These are phyloP conservation scores for Tetragonisca angustula DNA, from an alignment of 2,888 invertebrate species.

Conservation along the genomic window DNA sequence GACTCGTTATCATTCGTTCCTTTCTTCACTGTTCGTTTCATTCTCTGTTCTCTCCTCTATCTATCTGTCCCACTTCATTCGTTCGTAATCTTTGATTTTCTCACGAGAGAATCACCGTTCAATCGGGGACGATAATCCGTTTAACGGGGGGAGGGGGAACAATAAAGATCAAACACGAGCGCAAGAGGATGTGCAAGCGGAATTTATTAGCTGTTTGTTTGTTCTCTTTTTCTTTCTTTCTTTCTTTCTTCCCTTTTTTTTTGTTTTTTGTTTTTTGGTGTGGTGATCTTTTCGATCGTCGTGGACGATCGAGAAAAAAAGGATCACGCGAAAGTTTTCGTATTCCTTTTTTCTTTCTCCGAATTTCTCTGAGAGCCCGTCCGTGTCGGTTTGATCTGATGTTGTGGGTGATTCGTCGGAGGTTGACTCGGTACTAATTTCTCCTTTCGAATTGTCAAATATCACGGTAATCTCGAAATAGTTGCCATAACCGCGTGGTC, in stretches of 20 bases:
- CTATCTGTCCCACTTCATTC: constrained; percentile 33
- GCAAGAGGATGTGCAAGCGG: constrained; percentile 55
- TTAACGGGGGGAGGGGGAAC: constrained; percentile 38
- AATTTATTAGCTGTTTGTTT: constrained; percentile 20
- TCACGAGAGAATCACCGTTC: constrained; percentile 15
- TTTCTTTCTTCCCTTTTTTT: not conserved
- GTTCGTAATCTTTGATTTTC: constrained; percentile 13
- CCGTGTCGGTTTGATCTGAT: constrained; percentile 69
- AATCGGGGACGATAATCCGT: not conserved
- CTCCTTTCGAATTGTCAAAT: not conserved
- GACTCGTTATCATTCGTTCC: not conserved
- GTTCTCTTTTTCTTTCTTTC: not conserved
- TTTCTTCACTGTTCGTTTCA: not conserved
- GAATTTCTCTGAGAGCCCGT: constrained; percentile 42
- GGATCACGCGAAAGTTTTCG: constrained; percentile 1
- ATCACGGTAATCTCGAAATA: too few species aligned
- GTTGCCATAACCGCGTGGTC: not conserved
- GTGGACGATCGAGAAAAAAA: constrained; percentile 38
- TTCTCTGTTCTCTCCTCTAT: constrained; percentile 29
- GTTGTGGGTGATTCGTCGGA: constrained; percentile 61
- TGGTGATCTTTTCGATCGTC: constrained; percentile 35
- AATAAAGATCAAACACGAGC: constrained; percentile 44
- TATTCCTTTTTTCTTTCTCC: not conserved
- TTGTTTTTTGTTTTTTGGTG: constrained; percentile 14
- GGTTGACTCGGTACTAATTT: constrained; percentile 55